phyloP scores from a whole-genome alignment of 1,140 invertebrate species.

The Streblospio benedicti region DNA sequence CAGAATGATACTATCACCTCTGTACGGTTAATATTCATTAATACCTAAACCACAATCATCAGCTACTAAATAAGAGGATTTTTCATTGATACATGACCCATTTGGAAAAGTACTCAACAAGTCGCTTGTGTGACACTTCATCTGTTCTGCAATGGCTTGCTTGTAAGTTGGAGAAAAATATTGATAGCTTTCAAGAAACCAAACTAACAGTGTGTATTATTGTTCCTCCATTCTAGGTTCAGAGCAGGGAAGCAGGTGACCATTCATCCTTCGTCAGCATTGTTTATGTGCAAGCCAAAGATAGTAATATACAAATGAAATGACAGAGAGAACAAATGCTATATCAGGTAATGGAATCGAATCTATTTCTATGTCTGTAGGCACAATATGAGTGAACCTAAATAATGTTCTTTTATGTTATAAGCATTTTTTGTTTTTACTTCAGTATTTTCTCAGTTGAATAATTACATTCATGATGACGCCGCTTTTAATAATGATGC shows the following conservation, averaged over 20 bases:
- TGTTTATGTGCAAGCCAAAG: slow-evolving; percentile 64
- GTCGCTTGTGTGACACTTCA: slow-evolving; percentile 1
- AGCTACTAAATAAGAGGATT: background rate
- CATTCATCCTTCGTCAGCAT: slow-evolving; percentile 75
- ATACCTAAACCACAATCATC: background rate
- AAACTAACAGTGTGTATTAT: background rate
- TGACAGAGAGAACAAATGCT: slow-evolving; percentile 72
- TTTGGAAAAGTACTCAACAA: slow-evolving; percentile 12
- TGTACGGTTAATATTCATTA: background rate
- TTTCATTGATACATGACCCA: background rate
- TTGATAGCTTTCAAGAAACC: slow-evolving; percentile 20
- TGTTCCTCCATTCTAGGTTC: slow-evolving; percentile 50
- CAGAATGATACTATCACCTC: too few relatives aligned
- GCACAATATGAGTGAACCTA: background rate
- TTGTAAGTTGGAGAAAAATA: too few relatives aligned
- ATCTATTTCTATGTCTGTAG: background rate
- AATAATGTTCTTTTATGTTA: background rate
- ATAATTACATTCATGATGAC: background rate
- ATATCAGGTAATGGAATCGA: slow-evolving; percentile 54
- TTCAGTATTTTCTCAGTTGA: background rate
- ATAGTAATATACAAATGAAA: slow-evolving; percentile 84
- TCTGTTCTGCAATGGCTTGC: slow-evolving; percentile 18
- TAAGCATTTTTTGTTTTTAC: background rate
- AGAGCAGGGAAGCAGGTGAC: slow-evolving; percentile 58
- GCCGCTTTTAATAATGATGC: background rate